A percentile compares a stretch with the other conserved stretches of the same genome.
Evolutionary conservation across 2,888 invertebrate species (phyloP).

Genomic region (Tetramorium bicarinatum): DNA sequence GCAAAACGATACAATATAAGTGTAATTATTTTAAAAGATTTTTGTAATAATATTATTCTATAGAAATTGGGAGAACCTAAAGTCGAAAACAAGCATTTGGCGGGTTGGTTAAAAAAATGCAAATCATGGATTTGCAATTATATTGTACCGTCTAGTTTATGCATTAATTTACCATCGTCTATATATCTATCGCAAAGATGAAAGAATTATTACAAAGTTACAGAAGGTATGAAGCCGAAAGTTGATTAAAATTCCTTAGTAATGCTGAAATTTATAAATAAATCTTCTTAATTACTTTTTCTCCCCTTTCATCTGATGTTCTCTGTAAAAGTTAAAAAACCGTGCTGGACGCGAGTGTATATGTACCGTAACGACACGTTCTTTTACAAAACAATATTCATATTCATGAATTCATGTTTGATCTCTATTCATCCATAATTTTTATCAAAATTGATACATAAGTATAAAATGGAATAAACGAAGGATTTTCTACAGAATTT

Average conservation of each 20-base stretch:
- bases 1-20: background rate
- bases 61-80: background rate
- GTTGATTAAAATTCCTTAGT: slow-evolving; percentile 68
- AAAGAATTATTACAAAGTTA: slow-evolving; percentile 60
- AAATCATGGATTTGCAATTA: slow-evolving; percentile 55
- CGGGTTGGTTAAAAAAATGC: slow-evolving; percentile 49
- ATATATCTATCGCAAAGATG: slow-evolving; percentile 29
- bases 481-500: background rate
- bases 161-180: slow-evolving; percentile 43
- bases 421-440: slow-evolving; percentile 48
- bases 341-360: slow-evolving; percentile 24
- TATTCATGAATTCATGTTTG: slow-evolving; percentile 61
- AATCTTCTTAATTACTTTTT: slow-evolving; percentile 41
- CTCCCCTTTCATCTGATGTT: slow-evolving; percentile 45
- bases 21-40: background rate
- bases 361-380: slow-evolving; percentile 27
- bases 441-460: slow-evolving; percentile 24
- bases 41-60: background rate
- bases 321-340: slow-evolving; percentile 48
- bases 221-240: slow-evolving; percentile 51
- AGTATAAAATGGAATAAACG: slow-evolving; percentile 10
- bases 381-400: slow-evolving; percentile 39
- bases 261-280: slow-evolving; percentile 57
- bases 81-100: slow-evolving; percentile 17
- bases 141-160: slow-evolving; percentile 46